Evolutionary conservation across 2,113 vertebrate species (phyloP).

Genomic region (Muscicapa adusta): DNA sequence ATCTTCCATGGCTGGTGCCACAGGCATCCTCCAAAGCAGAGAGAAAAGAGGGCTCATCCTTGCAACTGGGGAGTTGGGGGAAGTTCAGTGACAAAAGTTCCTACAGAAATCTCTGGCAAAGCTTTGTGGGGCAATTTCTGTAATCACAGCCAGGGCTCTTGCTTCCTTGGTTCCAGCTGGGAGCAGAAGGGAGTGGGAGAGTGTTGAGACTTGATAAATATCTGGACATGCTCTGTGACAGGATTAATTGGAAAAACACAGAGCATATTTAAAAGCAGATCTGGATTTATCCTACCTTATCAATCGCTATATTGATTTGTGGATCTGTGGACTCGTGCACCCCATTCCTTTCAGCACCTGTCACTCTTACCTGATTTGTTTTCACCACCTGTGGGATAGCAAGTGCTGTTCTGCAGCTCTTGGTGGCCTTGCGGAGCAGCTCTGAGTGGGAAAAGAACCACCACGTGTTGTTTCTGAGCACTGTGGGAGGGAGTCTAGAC

Average conservation of each 20-base stretch:
- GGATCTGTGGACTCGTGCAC: not conserved
- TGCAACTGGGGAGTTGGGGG: not conserved
- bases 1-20: not conserved
- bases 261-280: not conserved
- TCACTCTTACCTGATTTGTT: not conserved
- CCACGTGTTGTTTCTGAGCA: not conserved
- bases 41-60: not conserved
- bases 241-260: not conserved
- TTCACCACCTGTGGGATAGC: not conserved
- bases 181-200: not conserved
- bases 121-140: not conserved
- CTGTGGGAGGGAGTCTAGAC: not conserved
- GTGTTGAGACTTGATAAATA: not conserved
- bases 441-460: not conserved
- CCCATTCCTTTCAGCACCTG: not conserved
- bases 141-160: not conserved
- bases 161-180: not conserved
- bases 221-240: not conserved
- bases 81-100: not conserved
- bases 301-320: not conserved
- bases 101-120: not conserved
- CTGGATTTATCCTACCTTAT: not conserved
- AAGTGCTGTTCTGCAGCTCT: not conserved
- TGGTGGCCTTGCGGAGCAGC: not conserved
- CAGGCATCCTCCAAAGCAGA: not conserved